Conservation (phyloP, 2,888 invertebrate species). For the Parapristionchus giblindavisi region DNA sequence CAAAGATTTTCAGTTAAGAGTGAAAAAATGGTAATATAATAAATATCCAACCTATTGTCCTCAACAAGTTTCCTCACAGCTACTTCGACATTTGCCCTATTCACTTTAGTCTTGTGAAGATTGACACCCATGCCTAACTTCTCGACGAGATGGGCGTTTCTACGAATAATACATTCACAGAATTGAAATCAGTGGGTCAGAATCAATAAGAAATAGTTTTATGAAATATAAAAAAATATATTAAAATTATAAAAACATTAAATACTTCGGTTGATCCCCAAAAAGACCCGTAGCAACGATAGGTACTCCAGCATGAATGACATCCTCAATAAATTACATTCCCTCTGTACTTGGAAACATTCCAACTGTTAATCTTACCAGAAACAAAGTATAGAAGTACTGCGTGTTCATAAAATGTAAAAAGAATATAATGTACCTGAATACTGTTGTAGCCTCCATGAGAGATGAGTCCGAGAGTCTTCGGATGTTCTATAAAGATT, state of each 20-base stretch:
- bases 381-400: no score
- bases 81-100: background rate
- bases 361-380: no score
- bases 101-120: background rate
- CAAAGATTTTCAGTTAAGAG: no score
- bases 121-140: slow-evolving; percentile 31
- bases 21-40: no score
- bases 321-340: background rate
- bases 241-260: background rate
- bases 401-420: background rate
- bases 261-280: background rate
- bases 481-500: background rate
- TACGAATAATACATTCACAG: background rate
- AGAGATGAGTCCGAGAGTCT: background rate
- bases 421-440: background rate
- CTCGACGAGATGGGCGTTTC: slow-evolving; percentile 27
- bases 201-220: no score
- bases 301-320: background rate
- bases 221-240: background rate
- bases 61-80: slow-evolving; percentile 13
- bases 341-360: background rate
- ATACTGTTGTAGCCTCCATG: background rate
- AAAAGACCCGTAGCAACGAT: background rate
- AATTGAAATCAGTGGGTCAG: no score
- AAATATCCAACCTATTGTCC: background rate